Evolutionary conservation across 2,113 vertebrate species (phyloP).

Genomic region (Cepphus grylle): DNA sequence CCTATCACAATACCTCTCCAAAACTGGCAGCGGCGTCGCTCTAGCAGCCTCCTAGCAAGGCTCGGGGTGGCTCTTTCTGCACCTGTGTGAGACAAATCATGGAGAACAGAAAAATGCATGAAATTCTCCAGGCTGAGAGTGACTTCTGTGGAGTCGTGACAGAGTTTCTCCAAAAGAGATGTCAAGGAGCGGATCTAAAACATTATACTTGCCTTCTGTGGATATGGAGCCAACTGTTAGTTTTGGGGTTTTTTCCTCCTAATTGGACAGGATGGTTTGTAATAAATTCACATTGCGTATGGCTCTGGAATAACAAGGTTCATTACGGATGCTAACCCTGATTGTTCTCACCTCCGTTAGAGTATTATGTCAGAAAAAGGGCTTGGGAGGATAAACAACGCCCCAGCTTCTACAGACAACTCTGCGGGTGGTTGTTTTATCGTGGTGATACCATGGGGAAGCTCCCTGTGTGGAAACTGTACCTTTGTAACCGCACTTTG

Average conservation of each 20-base stretch:
- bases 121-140: neutral
- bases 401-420: neutral
- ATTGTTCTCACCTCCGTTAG: neutral
- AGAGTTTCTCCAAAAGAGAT: neutral
- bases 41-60: neutral
- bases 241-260: neutral
- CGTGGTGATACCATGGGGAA: accelerated
- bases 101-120: neutral
- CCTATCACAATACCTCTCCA: neutral
- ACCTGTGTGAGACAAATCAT: too few species aligned
- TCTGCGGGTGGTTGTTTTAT: neutral
- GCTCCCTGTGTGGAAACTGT: neutral
- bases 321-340: neutral
- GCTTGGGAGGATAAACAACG: neutral
- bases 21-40: accelerated
- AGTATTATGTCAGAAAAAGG: neutral
- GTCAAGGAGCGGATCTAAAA: neutral
- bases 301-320: neutral
- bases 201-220: neutral
- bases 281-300: accelerated
- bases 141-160: too few species aligned
- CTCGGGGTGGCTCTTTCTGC: neutral
- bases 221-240: neutral
- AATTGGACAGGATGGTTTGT: too few species aligned
- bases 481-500: neutral